Base-by-base conservation (phyloP, 2,888 invertebrate genomes). In the Parelbella ahira region DNA sequence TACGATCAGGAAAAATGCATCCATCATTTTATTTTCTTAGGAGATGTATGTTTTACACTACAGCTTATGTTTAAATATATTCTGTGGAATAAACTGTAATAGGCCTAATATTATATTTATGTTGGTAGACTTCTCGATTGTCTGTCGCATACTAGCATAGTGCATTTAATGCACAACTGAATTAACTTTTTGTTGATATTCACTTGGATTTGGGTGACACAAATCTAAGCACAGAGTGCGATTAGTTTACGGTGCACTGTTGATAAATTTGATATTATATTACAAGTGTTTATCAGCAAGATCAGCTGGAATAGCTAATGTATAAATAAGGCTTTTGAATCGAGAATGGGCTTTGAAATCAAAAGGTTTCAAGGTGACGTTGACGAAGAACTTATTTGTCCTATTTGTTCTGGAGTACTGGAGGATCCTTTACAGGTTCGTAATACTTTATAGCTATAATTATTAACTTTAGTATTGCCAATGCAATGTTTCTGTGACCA, bases 351-450 rank as follows among this genome's bases (percentile, higher is more conserved):
- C 68, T 98, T 94, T 90, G 98, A 98, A 88, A 90, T 96, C 61
- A 93, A 92, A 83, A 91, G 98, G 69, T 98, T 98, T 90, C 93
- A 96, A 88, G 96, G 96, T 67, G 95, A 95, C 77, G 97, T 98
- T 56, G 98, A 98, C 83, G 98, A 98, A 89, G 98, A 98, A 88
- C 89, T 98, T 49, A 92, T 98, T 60, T 98, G 98, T 70, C 95
- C 98, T 53, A 98, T 98, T 81, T 98, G 98, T 84, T 96, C 97
- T 50, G 95, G 96, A 53, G 98, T 98, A 51, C 84, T 98, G 41
- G 97, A 98, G 69, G 97, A 98, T 70, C 97, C 98, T 27, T 88
- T 98, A 49, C 98, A 98, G 93, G 97, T 96, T 86, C 61, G 69
- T 67, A 12, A 11, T 24, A n/a, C n/a, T n/a, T n/a, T n/a, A n/a